Base-by-base conservation (phyloP, 2,113 vertebrate species). In the Suricata suricatta region DNA sequence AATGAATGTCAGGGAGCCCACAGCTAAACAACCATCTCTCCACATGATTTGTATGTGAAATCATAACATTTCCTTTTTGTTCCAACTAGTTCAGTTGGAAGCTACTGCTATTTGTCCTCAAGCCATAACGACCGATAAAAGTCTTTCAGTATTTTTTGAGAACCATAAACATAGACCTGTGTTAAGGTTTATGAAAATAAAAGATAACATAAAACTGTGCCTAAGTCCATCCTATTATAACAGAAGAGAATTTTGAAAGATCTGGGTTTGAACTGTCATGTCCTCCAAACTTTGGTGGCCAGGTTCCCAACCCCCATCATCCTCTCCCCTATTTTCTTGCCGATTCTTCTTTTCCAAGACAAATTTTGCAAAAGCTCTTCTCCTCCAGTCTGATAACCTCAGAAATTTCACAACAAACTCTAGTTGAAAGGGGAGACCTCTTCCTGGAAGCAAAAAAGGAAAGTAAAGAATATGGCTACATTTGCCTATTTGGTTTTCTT, bases 301-400 rank as follows among this genome's bases (percentile, higher is more conserved):
- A 71, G 31, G 29, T 79, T 90, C 90, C 35, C 76, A 90, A 52
- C 5, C 13, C n/a, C 17, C 27, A 9, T 44, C 66, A 41, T 66
- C 29, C 68, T 87, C 23, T 54, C 14, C 21, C 71, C 29, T 79
- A n/a, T 72, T 93, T 83, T 1, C 66, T 7, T 74, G 63, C 16
- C 88, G 47, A 84, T 41, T 88, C 7, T 83, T 91, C 33, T 88
- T 38, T 95, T 87, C 76, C 14, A 95, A 95, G 12, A 86, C 15
- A 96, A 95, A 88, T 91, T 84, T 89, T 94, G 17, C 12, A 72
- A 82, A 94, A 93, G n/a, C 27, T 94, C 25, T 88, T 69, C 47
- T 60, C 29, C 33, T 88, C 71, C 12, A 50, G 41, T 79, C 38
- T 77, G 57, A 90, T 95, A 93, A 90, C 27, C 44, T 90, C 76